phyloP scores from a whole-genome alignment of 2,888 invertebrate species.

The Catotricha subobsoleta region DNA sequence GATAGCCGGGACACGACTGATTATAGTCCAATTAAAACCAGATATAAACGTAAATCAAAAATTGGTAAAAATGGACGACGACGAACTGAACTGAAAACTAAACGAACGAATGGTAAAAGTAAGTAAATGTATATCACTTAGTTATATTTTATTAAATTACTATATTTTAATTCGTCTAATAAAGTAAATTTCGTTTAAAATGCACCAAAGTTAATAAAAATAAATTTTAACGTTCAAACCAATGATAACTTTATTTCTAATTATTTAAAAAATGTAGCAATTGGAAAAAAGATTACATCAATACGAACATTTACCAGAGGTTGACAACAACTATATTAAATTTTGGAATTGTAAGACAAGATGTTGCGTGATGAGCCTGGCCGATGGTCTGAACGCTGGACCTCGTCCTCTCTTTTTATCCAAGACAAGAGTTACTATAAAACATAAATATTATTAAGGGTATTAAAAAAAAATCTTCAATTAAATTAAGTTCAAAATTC shows the following conservation, averaged over 20 bases:
- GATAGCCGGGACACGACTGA: constrained; percentile 12
- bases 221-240: neutral
- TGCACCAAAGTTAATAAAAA: no score
- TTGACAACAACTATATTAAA: neutral
- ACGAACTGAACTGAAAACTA: no score
- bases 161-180: neutral
- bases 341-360: no score
- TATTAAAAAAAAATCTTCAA: no score
- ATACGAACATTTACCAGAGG: constrained; percentile 6
- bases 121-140: no score
- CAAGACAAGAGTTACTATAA: no score
- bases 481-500: no score
- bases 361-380: no score
- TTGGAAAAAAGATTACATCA: neutral
- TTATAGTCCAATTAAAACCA: constrained; percentile 12
- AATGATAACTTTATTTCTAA: neutral
- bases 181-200: neutral
- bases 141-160: neutral
- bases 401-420: no score
- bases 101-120: constrained; percentile 6
- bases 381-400: no score
- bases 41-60: neutral
- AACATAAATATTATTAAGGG: no score
- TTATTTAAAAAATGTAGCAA: neutral
- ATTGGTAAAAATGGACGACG: constrained; percentile 6